These are phyloP conservation scores for Embidobia sp. DNA, from an alignment of 2,888 invertebrate genomes.

Conservation along the genomic window DNA sequence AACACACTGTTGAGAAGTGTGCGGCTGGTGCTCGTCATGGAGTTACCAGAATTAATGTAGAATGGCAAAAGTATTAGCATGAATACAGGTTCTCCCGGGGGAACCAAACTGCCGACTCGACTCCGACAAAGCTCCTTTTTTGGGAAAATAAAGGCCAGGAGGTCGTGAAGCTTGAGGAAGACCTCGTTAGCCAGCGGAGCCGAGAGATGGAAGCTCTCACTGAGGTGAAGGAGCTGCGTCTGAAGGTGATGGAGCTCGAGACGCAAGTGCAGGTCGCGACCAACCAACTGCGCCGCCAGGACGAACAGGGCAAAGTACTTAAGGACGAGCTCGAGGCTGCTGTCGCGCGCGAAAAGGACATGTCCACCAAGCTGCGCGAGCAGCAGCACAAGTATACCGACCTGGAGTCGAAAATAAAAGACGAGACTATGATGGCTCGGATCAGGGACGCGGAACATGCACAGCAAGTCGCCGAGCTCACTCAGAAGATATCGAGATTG, in stretches of 20 bases:
- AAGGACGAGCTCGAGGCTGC: constrained; percentile 90
- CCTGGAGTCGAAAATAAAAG: constrained; percentile 88
- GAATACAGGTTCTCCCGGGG: constrained; percentile 83
- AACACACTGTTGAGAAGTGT: too few relatives aligned
- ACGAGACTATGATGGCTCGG: constrained; percentile 95
- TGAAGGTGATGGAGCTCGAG: constrained; percentile 98
- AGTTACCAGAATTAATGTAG: constrained; percentile 92
- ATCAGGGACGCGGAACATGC: constrained; percentile 97
- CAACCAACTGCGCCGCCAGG: constrained; percentile 94
- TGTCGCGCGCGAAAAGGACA: constrained; percentile 88
- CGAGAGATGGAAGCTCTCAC: constrained; percentile 96
- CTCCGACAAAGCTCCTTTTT: constrained; percentile 93
- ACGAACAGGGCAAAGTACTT: constrained; percentile 94
- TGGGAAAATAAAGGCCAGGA: constrained; percentile 92
- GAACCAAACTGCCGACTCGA: constrained; percentile 87
- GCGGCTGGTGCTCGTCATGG: constrained; percentile 91
- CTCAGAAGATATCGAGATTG: constrained; percentile 95
- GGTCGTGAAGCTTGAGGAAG: constrained; percentile 94
- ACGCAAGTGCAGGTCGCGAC: constrained; percentile 96
- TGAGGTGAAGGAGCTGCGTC: constrained; percentile 95
- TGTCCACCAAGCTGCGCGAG: constrained; percentile 90
- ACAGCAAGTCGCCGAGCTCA: constrained; percentile 95
- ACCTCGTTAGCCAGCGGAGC: constrained; percentile 96
- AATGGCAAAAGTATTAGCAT: constrained; percentile 94
- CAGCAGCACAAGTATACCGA: constrained; percentile 88